Evolutionary conservation across 35 echinoderm and acorn worm species (phyloP).

Genomic region (Patiria miniata): DNA sequence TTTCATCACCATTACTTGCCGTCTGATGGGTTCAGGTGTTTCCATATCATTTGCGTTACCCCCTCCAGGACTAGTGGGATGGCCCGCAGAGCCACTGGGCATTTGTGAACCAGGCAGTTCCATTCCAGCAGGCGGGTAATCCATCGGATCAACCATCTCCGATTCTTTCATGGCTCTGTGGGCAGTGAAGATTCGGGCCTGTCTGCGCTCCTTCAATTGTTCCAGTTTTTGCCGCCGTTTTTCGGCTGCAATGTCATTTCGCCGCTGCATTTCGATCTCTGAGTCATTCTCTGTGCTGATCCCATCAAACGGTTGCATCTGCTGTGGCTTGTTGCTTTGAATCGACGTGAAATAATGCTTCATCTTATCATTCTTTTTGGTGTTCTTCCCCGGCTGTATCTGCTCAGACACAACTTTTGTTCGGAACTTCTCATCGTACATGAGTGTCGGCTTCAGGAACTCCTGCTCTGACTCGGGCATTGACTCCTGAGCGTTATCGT

Average conservation of each 20-base stretch:
- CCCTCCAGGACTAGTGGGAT: slow-evolving; percentile 13
- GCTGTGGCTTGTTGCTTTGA: slow-evolving; percentile 43
- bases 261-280: slow-evolving; percentile 35
- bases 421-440: slow-evolving; percentile 82
- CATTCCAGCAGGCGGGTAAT: slow-evolving; percentile 30
- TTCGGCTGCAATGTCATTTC: slow-evolving; percentile 32
- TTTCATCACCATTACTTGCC: not conserved
- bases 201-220: slow-evolving; percentile 66
- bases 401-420: slow-evolving; percentile 96
- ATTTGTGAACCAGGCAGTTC: slow-evolving; percentile 20
- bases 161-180: slow-evolving; percentile 56
- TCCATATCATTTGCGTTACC: not conserved
- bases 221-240: slow-evolving; percentile 52
- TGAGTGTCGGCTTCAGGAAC: slow-evolving; percentile 82
- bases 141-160: slow-evolving; percentile 42
- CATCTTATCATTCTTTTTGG: slow-evolving; percentile 77
- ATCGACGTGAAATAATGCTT: slow-evolving; percentile 79
- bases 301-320: slow-evolving; percentile 83
- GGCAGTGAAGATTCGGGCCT: slow-evolving; percentile 70
- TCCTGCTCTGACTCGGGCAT: slow-evolving; percentile 97
- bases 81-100: not conserved
- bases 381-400: slow-evolving; percentile 51
- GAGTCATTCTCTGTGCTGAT: slow-evolving; percentile 67
- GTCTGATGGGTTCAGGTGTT: not conserved
- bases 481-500: slow-evolving; percentile 75